Evolutionary conservation across 2,113 vertebrate genomes (phyloP).

Genomic region (Sula dactylatra): DNA sequence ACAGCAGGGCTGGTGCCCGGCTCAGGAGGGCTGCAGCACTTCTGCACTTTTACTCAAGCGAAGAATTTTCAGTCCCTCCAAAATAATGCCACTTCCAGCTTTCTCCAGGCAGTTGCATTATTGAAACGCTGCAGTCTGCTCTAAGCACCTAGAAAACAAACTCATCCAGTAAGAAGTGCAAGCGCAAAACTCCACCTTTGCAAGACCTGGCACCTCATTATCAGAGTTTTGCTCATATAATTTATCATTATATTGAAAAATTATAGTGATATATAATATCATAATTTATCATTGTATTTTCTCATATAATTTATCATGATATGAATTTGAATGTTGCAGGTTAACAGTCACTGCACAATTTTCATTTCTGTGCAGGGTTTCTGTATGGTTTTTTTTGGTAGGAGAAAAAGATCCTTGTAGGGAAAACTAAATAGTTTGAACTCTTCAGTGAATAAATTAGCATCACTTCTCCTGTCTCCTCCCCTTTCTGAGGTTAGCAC

Average conservation of each 20-base stretch:
- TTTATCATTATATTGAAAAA: too few relatives aligned
- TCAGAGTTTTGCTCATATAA: neutral
- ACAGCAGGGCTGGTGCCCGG: neutral
- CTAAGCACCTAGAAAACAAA: neutral
- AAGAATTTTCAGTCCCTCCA: neutral
- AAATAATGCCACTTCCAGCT: neutral
- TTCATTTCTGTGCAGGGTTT: neutral
- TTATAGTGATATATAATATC: too few relatives aligned
- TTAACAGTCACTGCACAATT: neutral
- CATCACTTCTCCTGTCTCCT: neutral
- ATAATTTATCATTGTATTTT: too few relatives aligned
- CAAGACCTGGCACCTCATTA: neutral
- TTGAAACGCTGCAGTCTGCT: neutral
- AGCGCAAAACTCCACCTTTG: neutral
- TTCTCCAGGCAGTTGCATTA: neutral
- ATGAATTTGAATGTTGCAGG: too few relatives aligned
- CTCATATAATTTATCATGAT: too few relatives aligned
- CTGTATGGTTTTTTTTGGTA: neutral
- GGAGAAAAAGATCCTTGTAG: neutral
- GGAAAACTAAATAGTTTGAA: neutral
- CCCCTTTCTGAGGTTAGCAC: neutral
- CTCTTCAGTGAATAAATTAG: constrained; percentile 1
- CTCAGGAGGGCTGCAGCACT: neutral
- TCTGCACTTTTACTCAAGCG: neutral
- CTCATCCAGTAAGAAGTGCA: neutral